A percentile compares a stretch with the other conserved stretches of the same genome.
These are phyloP conservation scores for Bubo scandiacus DNA, from an alignment of 2,113 vertebrate species.

Conservation along the genomic window DNA sequence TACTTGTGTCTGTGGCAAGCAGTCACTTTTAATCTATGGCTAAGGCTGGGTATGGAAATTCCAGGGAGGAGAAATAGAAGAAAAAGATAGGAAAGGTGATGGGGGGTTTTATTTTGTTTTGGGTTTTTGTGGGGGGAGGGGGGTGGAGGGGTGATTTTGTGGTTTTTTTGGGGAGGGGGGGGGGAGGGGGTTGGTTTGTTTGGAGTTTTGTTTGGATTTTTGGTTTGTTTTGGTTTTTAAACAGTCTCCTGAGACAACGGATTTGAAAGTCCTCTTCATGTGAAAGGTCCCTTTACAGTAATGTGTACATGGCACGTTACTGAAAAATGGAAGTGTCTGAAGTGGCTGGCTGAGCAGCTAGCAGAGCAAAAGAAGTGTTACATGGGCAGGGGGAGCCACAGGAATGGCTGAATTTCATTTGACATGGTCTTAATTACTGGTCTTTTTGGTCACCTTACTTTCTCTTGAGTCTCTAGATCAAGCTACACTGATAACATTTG, in stretches of 20 bases:
- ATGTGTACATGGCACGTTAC: fast-evolving
- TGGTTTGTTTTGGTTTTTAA: background rate
- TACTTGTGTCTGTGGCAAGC: background rate
- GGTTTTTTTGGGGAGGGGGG: background rate
- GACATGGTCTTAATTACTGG: background rate
- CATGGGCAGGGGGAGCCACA: background rate
- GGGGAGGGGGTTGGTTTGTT: background rate
- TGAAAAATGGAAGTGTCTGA: background rate
- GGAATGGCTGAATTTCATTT: background rate
- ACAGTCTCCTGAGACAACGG: background rate
- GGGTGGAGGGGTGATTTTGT: background rate
- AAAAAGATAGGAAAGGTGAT: background rate
- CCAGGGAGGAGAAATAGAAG: background rate
- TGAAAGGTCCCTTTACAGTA: background rate
- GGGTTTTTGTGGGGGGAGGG: background rate
- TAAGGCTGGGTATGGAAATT: background rate
- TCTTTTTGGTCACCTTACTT: background rate
- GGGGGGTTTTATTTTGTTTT: background rate
- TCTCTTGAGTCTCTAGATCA: background rate
- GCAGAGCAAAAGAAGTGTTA: background rate
- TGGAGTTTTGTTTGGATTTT: background rate
- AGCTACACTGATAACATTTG: background rate
- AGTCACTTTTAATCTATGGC: background rate
- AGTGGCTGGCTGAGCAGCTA: background rate
- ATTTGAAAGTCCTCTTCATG: background rate